phyloP scores from a whole-genome alignment of 1,140 invertebrate genomes.

The Alviniconcha marisindica region DNA sequence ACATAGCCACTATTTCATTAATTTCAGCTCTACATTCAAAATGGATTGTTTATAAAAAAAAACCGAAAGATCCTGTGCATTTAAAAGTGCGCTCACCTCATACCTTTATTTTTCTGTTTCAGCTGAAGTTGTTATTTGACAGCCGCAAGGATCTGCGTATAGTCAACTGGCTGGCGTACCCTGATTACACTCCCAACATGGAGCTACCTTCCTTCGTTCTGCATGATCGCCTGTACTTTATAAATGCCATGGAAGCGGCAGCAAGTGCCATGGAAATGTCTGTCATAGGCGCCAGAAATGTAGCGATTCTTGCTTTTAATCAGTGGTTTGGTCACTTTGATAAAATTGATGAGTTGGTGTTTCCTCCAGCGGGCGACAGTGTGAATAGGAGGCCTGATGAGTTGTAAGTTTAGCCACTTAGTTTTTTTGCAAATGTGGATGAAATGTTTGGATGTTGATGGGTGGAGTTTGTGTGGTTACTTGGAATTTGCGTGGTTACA shows the following conservation, averaged over 20 bases:
- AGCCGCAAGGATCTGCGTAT: slow-evolving; percentile 74
- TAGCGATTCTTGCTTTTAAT: slow-evolving; percentile 79
- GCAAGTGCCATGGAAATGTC: slow-evolving; percentile 87
- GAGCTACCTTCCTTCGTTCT: slow-evolving; percentile 79
- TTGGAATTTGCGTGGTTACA: no score
- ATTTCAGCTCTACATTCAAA: no score
- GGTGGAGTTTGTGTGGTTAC: no score
- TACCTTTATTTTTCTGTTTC: no score
- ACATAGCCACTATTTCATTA: no score
- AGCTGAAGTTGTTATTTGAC: slow-evolving; percentile 78
- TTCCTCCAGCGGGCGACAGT: neutral
- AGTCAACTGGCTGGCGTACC: slow-evolving; percentile 82
- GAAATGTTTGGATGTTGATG: no score
- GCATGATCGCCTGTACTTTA: slow-evolving; percentile 80
- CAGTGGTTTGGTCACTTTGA: slow-evolving; percentile 68
- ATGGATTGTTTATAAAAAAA: no score
- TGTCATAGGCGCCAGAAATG: slow-evolving; percentile 82
- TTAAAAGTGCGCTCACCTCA: no score
- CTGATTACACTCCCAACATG: slow-evolving; percentile 77
- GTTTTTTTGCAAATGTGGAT: neutral
- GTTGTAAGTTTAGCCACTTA: neutral
- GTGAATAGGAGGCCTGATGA: slow-evolving; percentile 1
- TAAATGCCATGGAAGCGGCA: slow-evolving; percentile 84
- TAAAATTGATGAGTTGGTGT: slow-evolving; percentile 67
- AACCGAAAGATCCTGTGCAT: no score